Evolutionary conservation across 2,113 vertebrate genomes (phyloP).

Genomic region (human): GRCh38 chr3:178712501-178713000

Average conservation of each 20-base stretch:
- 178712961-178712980: not conserved
- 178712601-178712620: not conserved
- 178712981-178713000: not conserved
- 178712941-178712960: not conserved
- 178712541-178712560: not conserved
- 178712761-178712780: not conserved
- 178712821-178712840: not conserved
- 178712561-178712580: not conserved
- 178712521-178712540: not conserved
- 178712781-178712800: not conserved
- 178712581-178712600: not conserved
- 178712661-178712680: not conserved
- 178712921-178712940: not conserved
- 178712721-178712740: not conserved
- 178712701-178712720: not conserved
- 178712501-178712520: not conserved
- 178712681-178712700: not conserved
- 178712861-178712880: not conserved
- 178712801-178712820: not conserved
- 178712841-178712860: not conserved
- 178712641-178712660: not conserved
- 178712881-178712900: not conserved
- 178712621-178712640: not conserved
- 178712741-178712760: not conserved
- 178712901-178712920: constrained; percentile 26